Conservation (phyloP, 2,888 invertebrate species). For the Hypolimnas misippus region DNA sequence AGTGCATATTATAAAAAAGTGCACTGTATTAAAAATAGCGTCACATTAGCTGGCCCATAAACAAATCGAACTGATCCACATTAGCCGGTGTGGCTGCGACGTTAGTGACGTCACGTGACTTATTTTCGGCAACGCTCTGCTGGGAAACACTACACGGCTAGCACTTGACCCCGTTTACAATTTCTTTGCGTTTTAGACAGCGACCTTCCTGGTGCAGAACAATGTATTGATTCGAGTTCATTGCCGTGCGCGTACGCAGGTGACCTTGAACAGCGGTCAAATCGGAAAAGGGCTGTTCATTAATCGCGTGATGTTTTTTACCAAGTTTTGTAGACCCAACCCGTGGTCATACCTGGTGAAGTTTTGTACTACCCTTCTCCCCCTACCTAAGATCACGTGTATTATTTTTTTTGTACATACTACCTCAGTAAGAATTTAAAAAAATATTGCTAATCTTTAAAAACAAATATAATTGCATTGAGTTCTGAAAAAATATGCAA, state of each 20-base stretch:
- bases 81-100: slow-evolving; percentile 71
- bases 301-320: too few relatives aligned
- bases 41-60: slow-evolving; percentile 67
- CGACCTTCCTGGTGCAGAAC: slow-evolving; percentile 50
- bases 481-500: too few relatives aligned
- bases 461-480: too few relatives aligned
- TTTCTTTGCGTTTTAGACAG: slow-evolving; percentile 53
- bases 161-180: slow-evolving; percentile 71
- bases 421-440: too few relatives aligned
- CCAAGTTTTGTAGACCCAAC: too few relatives aligned
- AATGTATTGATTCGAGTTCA: slow-evolving; percentile 71
- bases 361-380: too few relatives aligned
- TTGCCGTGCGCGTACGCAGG: slow-evolving; percentile 68
- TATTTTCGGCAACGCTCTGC: slow-evolving; percentile 55
- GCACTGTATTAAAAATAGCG: slow-evolving; percentile 51
- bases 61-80: slow-evolving; percentile 67
- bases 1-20: slow-evolving; percentile 42
- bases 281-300: too few relatives aligned
- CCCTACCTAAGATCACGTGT: too few relatives aligned
- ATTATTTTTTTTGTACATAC: too few relatives aligned
- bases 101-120: slow-evolving; percentile 70
- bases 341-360: too few relatives aligned
- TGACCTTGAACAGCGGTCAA: slow-evolving; percentile 59
- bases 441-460: too few relatives aligned
- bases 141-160: slow-evolving; percentile 72